A percentile compares a stretch with the other conserved stretches of the same genome.
These are phyloP conservation scores for Burhinus bistriatus DNA, from an alignment of 2,113 vertebrate species.

Conservation along the genomic window DNA sequence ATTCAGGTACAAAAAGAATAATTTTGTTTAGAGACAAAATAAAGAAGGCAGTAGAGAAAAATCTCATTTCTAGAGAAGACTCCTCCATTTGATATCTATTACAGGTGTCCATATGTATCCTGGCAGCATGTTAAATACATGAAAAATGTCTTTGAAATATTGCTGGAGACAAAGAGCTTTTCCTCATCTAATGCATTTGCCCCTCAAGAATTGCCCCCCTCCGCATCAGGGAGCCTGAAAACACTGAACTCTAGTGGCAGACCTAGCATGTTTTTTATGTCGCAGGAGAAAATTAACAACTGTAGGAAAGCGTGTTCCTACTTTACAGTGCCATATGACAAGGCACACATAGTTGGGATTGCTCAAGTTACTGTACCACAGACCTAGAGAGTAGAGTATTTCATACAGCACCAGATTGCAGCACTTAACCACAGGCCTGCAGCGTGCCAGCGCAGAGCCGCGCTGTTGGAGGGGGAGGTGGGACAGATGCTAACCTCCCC, in stretches of 20 bases:
- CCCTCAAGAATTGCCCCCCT: not conserved
- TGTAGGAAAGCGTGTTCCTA: not conserved
- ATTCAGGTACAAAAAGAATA: not conserved
- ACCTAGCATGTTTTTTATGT: not conserved
- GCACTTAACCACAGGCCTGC: conserved; percentile 49
- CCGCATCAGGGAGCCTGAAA: not conserved
- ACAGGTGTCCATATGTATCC: not conserved
- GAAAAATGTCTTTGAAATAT: not conserved
- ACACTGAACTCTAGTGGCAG: not conserved
- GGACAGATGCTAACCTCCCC: not conserved
- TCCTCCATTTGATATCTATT: not conserved
- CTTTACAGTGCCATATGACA: not conserved
- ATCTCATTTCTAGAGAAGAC: not conserved
- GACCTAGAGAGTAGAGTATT: conserved; percentile 19
- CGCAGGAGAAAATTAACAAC: not conserved
- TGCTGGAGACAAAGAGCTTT: not conserved
- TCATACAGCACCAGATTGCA: conserved; percentile 47
- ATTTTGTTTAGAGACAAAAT: not conserved
- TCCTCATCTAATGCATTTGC: not conserved
- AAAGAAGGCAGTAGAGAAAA: not conserved
- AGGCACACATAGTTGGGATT: conserved; percentile 36
- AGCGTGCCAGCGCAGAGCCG: not conserved
- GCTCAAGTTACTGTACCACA: conserved; percentile 41
- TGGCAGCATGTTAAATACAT: not conserved
- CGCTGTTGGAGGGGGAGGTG: not conserved